Base-by-base conservation (phyloP, 2,888 invertebrate genomes). In the Trissolcus brochymenae region DNA sequence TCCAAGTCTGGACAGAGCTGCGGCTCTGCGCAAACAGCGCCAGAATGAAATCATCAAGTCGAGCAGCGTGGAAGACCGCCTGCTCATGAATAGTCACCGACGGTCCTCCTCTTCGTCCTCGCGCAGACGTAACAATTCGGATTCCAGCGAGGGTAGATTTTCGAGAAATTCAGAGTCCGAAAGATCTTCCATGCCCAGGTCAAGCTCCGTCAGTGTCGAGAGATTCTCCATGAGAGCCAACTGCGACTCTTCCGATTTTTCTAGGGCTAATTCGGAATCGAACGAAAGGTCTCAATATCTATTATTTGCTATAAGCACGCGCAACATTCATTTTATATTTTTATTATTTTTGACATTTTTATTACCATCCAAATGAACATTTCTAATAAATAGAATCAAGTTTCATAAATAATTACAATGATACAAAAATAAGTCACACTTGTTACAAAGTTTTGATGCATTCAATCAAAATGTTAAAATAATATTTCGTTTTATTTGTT, bases 201-300 rank as follows among this genome's bases (percentile, higher is more conserved):
- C 89, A 35, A 86, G 86, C 51, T 88, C 88, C 11, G 87, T 87
- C 11, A 87, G 87, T 80, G 87, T 89, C 66, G 88, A 89, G 76
- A 84, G 88, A 54, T 89, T 87, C 67, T 87, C 87, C 43, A 86
- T 88, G 83, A 82, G 88, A 1, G 89, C 89, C 13, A 89, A 88
- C 74, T 89, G 88, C 80, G 89, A 89, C 78, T 87, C 87, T 11
- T 88, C 88, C 7, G 89, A 89, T 73, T 88, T 89, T 78, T 89
- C 89, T 16, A 80, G 89, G 2, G 88, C 88, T 0, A 88, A 88
- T 78, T 88, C 88, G 3, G 88, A 86, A 40, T 88, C 88, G 9
- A 89, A 89, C 81, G 89, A 89, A 70, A 80, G 87, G 67, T 68
- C 17, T 9, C 6, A 21, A 3, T 11, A 35, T 9, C 35, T 29